A percentile compares a stretch with the other conserved stretches of the same genome.
Conservation (phyloP, 2,113 vertebrate species). For the Sylvietta virens region DNA sequence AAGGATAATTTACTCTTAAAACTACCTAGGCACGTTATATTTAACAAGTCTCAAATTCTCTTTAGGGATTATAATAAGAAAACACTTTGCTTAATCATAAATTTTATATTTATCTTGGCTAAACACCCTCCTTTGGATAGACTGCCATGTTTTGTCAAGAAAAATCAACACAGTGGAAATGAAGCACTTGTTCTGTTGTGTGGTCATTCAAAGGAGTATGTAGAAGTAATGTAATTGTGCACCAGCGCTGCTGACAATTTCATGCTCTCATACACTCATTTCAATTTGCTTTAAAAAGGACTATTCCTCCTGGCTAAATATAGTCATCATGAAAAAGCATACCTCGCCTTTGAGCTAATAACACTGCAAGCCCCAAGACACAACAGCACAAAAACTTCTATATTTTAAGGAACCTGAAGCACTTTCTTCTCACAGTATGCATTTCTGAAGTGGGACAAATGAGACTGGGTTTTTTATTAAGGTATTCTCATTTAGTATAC, state of each 20-base stretch:
- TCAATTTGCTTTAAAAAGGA: conserved; percentile 62
- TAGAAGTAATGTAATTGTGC: conserved; percentile 57
- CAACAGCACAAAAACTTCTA: not conserved
- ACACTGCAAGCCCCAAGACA: conserved; percentile 17
- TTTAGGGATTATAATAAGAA: conserved; percentile 57
- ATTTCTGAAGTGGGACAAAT: not conserved
- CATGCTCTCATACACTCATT: conserved; percentile 48
- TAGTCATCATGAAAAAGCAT: conserved; percentile 42
- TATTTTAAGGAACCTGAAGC: not conserved
- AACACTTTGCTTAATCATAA: conserved; percentile 67
- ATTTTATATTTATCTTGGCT: conserved; percentile 70
- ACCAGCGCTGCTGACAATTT: conserved; percentile 40
- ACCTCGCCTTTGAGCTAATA: conserved; percentile 25
- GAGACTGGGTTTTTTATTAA: not conserved
- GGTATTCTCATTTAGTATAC: not conserved
- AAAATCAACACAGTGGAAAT: conserved; percentile 65
- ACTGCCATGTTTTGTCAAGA: conserved; percentile 61
- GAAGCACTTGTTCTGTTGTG: conserved; percentile 55
- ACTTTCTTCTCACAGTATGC: not conserved
- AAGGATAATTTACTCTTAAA: conserved; percentile 42
- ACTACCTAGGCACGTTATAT: conserved; percentile 50
- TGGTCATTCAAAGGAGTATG: conserved; percentile 56
- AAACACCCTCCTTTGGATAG: conserved; percentile 57
- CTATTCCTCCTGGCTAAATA: conserved; percentile 61
- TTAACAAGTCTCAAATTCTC: conserved; percentile 65